Base-by-base conservation (phyloP, 2,888 invertebrate species). In the Drosophila neonasuta region DNA sequence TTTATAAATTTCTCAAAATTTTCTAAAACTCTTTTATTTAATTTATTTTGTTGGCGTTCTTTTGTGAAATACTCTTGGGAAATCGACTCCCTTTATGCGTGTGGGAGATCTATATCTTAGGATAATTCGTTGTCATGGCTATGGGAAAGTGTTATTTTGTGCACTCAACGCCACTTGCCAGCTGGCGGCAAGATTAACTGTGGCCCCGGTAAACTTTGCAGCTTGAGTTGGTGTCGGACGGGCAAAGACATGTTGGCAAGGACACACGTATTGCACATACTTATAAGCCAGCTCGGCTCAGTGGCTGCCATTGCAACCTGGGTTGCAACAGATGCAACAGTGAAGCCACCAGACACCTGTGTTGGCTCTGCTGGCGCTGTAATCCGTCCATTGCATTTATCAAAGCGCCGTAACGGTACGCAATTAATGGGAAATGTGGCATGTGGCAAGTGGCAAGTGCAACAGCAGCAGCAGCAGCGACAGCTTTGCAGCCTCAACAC, bases 361-460 rank as follows among this genome's bases (percentile, higher is more conserved):
- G 56, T 59, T 48, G 41, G 41, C 15, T 46, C 24, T 45, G 34
- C 36, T 34, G 46, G 46, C 45, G 54, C 41, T 66, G 57, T 68
- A 75, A 79, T 70, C 79, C 68, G 48, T 64, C 64, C 50, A 29
- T 45, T 51, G 66, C 66, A 68, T 62, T 74, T 68, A 62, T 69
- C 70, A 74, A 59, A 56, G 71, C 74, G 51, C 52, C 36, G 68
- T 71, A 68, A 66, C 71, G 56, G 65, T 63, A 74, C 30, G 68
- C 71, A 84, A 84, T 82, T 84, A 82, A 84, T 74, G 67, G 57
- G 41, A 67, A 70, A 69, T 61, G 68, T 70, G 56, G 61, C 67
- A 61, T 55, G 45, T 55, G 62, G 56, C 49, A 46, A 13, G 46
- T 39, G 54, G 54, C 51, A 15, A 15, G 15, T 15, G 15, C 15